Percentiles rank a stretch among this genome's conserved stretches.
Conservation (phyloP, 2,888 invertebrate species). For the Villa cingulata region DNA sequence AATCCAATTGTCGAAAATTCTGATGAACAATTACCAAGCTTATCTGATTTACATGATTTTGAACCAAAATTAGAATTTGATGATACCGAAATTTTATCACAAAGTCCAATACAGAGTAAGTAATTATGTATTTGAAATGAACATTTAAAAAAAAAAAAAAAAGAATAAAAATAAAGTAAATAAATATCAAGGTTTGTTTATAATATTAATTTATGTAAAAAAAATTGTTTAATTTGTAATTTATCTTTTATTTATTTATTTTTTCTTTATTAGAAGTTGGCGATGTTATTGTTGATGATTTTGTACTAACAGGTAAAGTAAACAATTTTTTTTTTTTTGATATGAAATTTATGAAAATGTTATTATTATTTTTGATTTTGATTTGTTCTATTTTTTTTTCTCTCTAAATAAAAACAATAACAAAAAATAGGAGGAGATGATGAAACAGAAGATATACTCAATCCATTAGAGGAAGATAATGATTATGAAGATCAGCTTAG, state of each 20-base stretch:
- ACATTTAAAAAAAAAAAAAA: too few species aligned
- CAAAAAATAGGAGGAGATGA: conserved; percentile 18
- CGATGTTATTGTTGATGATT: conserved; percentile 33
- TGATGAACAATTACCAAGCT: conserved; percentile 72
- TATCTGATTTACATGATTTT: conserved; percentile 84
- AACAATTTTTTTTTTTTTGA: not conserved
- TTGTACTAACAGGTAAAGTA: conserved; percentile 28
- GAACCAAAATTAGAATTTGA: conserved; percentile 95
- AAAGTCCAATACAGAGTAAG: conserved; percentile 56
- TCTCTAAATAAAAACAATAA: too few species aligned
- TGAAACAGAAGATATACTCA: conserved; percentile 21
- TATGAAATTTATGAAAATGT: not conserved
- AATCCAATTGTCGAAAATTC: conserved; percentile 38
- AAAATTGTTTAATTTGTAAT: too few species aligned
- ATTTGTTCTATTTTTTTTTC: too few species aligned
- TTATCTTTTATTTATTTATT: too few species aligned
- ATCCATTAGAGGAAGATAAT: conserved; percentile 31
- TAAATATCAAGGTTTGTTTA: too few species aligned
- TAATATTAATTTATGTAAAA: too few species aligned
- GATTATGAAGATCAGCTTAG: conserved; percentile 33
- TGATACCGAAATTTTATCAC: conserved; percentile 73
- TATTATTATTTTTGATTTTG: not conserved
- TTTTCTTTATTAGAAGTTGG: conserved; percentile 20
- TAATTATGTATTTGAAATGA: conserved; percentile 36
- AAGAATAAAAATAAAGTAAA: too few species aligned